These are phyloP conservation scores for Nephotettix cincticeps DNA, from an alignment of 1,140 invertebrate genomes.

Conservation along the genomic window DNA sequence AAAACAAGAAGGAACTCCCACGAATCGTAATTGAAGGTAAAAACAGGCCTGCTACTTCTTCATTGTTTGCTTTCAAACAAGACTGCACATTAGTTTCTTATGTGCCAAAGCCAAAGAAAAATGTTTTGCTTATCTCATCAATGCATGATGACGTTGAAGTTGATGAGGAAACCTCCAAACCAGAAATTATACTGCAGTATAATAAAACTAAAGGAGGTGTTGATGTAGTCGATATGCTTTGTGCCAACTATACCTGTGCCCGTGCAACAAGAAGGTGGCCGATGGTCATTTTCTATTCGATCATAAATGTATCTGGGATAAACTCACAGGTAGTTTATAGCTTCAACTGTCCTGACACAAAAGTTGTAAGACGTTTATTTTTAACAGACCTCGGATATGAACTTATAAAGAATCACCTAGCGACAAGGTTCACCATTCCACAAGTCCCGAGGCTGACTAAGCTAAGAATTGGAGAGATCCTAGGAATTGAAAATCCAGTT, in stretches of 20 bases:
- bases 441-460: neutral
- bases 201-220: neutral
- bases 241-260: neutral
- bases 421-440: neutral
- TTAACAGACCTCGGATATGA: neutral
- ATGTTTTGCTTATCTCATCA: neutral
- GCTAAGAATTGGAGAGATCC: neutral
- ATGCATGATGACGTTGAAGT: slow-evolving; percentile 13
- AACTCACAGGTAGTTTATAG: neutral
- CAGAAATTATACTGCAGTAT: neutral
- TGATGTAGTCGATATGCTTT: too few relatives aligned
- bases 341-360: neutral
- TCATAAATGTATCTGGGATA: neutral
- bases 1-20: slow-evolving; percentile 46
- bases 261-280: neutral
- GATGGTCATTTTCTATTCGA: neutral
- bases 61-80: neutral
- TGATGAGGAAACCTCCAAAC: neutral
- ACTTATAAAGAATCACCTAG: neutral
- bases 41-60: neutral
- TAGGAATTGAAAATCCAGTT: neutral
- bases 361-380: neutral
- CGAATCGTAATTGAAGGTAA: slow-evolving; percentile 37
- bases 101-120: neutral
- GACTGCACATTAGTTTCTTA: slow-evolving; percentile 3